A percentile compares a stretch with the other conserved stretches of the same genome.
phyloP scores from a whole-genome alignment of 2,113 vertebrate species.

The Indicator maculatus region DNA sequence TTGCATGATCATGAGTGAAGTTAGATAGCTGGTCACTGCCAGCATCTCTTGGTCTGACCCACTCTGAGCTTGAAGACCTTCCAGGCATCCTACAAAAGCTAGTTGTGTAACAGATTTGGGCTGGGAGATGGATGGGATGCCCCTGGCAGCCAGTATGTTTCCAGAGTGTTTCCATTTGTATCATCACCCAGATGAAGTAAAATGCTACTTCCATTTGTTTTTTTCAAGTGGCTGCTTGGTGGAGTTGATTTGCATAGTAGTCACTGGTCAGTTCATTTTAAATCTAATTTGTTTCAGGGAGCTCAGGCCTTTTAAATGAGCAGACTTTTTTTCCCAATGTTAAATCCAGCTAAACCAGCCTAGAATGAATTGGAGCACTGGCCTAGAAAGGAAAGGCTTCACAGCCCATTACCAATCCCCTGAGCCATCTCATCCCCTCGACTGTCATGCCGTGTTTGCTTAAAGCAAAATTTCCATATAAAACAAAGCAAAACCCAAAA shows the following conservation, averaged over 20 bases:
- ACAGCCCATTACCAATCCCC: slow-evolving; percentile 21
- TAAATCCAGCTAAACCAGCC: background rate
- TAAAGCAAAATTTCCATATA: slow-evolving; percentile 34
- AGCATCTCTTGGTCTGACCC: background rate
- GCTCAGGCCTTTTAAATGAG: background rate
- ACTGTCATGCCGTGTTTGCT: slow-evolving; percentile 33
- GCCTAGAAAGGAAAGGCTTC: slow-evolving; percentile 46
- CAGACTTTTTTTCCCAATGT: background rate
- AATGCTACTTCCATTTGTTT: background rate
- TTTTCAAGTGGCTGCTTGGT: background rate
- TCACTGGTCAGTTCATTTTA: background rate
- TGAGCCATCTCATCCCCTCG: slow-evolving; percentile 31
- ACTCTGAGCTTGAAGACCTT: background rate
- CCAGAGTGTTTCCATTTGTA: background rate
- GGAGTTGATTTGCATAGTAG: background rate
- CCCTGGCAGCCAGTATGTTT: background rate
- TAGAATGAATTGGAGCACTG: slow-evolving; percentile 18
- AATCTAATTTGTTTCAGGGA: background rate
- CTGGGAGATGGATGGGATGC: background rate
- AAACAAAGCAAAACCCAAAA: background rate
- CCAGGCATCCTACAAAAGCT: background rate
- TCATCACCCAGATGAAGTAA: background rate
- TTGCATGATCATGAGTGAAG: background rate
- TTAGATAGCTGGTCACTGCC: background rate
- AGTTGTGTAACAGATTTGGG: background rate